Percentiles rank a stretch among this genome's conserved stretches.
These are phyloP conservation scores for Drosophila ogumai DNA, from an alignment of 1,140 invertebrate species.

Conservation along the genomic window DNA sequence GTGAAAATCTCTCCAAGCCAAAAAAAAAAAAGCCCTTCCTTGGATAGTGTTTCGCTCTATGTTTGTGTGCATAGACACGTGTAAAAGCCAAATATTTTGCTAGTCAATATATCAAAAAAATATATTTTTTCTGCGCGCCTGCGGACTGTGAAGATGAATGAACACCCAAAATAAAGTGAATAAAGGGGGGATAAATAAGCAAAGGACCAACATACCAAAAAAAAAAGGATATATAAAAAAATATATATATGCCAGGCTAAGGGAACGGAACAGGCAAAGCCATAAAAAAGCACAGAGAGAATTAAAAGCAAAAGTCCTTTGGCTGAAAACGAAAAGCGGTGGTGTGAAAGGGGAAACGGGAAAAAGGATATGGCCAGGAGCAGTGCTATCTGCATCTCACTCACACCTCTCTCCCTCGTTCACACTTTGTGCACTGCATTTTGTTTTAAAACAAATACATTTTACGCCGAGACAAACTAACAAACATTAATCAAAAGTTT, in stretches of 20 bases:
- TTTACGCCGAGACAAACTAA: slow-evolving; percentile 70
- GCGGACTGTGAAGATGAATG: slow-evolving; percentile 71
- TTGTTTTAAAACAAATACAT: slow-evolving; percentile 81
- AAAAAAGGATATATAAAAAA: slow-evolving; percentile 2
- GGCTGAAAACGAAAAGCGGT: slow-evolving; percentile 11
- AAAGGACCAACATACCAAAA: slow-evolving; percentile 20
- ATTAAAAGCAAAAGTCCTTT: slow-evolving; percentile 50
- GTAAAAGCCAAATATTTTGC: slow-evolving; percentile 80
- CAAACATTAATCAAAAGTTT: slow-evolving; percentile 81
- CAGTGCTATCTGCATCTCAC: slow-evolving; percentile 36
- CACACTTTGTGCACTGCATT: slow-evolving; percentile 58
- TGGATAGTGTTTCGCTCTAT: slow-evolving; percentile 13
- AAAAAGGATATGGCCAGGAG: slow-evolving; percentile 22
- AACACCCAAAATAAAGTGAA: slow-evolving; percentile 55
- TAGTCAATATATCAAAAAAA: slow-evolving; percentile 81
- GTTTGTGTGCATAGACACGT: slow-evolving; percentile 63
- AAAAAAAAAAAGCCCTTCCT: slow-evolving; percentile 15
- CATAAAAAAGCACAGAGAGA: slow-evolving; percentile 33
- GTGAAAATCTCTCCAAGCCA: background rate
- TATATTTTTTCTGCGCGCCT: slow-evolving; percentile 53
- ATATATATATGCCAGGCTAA: slow-evolving; percentile 6
- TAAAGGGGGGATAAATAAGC: slow-evolving; percentile 21
- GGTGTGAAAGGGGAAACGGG: background rate
- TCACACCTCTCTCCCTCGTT: slow-evolving; percentile 22
- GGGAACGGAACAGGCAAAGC: slow-evolving; percentile 15